Evolutionary conservation across 2,888 invertebrate species (phyloP), one percentile per base, ranked within the genome.

Genomic region (Melitaea athalia): DNA sequence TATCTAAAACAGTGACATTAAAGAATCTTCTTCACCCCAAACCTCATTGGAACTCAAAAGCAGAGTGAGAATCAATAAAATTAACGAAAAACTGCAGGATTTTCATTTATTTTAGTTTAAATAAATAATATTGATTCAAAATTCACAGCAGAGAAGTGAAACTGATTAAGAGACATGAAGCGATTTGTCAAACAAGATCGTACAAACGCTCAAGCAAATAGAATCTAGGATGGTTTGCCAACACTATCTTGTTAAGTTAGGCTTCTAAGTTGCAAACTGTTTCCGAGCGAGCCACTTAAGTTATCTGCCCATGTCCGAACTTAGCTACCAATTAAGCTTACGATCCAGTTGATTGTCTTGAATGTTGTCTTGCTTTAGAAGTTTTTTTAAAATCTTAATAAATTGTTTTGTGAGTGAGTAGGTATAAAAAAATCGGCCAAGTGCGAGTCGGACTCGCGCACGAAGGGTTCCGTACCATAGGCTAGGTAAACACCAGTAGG

Each of bases 201-300:
- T 55, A 42, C 38, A 61, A 55, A 55, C 53, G 49, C 47, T 53
- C 42, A 43, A 43, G 43, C 57, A 61, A 64, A 64, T 55, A 57
- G 64, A 47, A 60, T 43, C 52, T 59, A 11, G 53, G 43, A 49
- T 60, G 49, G 52, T 55, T 33, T 55, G 45, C 61, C 43, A 67
- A 67, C 61, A 64, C 66, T 66, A 69, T 67, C 70, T 72, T 55
- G 67, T 68, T 73, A 70, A 72, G 68, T 69, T 63, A 53, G 59
- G 62, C 62, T 57, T 52, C 33, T 60, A 68, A 65, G 61, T 68
- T 65, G 45, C 65, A 67, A 70, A 70, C 65, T 68, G 42, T 55
- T 55, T 24, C 47, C 31, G 47, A 38, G n/a, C 50, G 63, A 5
- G 47, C 8, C 53, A 55, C 59, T 73, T 68, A 63, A 69, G 53